phyloP scores from a whole-genome alignment of 2,113 vertebrate genomes.

The Brachionichthys hirsutus region DNA sequence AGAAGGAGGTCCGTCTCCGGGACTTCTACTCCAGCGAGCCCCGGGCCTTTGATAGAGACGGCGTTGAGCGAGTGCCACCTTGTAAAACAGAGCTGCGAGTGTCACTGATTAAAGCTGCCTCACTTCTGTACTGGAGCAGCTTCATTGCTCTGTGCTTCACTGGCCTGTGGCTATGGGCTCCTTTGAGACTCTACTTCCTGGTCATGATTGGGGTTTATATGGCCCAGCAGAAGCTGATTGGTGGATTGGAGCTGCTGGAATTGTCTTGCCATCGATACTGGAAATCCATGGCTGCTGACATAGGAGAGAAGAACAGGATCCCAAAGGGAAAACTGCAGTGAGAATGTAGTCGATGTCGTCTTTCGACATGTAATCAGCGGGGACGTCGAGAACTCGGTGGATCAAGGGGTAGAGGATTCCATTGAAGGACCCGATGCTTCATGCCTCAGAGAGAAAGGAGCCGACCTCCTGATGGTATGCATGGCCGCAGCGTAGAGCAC shows the following conservation, averaged over 20 bases:
- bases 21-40: constrained; percentile 82
- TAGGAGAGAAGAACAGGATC: constrained; percentile 42
- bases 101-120: constrained; percentile 81
- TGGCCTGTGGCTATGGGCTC: constrained; percentile 81
- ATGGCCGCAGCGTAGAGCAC: constrained; percentile 45
- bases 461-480: constrained; percentile 26
- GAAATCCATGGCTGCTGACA: constrained; percentile 36
- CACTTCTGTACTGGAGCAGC: constrained; percentile 87
- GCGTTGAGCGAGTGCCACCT: constrained; percentile 79
- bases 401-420: constrained; percentile 24
- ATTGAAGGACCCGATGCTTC: constrained; percentile 11
- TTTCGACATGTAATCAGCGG: constrained; percentile 15
- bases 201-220: constrained; percentile 77
- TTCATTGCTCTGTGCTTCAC: constrained; percentile 79
- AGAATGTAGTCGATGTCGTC: constrained; percentile 10
- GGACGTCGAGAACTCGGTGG: constrained; percentile 14
- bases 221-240: constrained; percentile 84
- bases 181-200: constrained; percentile 83
- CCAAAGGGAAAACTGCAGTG: constrained; percentile 68
- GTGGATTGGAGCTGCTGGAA: constrained; percentile 92
- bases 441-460: constrained; percentile 33
- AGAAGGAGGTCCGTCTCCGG: constrained; percentile 88
- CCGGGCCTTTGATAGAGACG: constrained; percentile 75
- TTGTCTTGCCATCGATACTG: constrained; percentile 84
- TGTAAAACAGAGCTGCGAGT: constrained; percentile 94